phyloP scores from a whole-genome alignment of 2,888 invertebrate genomes.

The Osmoderma eremita region DNA sequence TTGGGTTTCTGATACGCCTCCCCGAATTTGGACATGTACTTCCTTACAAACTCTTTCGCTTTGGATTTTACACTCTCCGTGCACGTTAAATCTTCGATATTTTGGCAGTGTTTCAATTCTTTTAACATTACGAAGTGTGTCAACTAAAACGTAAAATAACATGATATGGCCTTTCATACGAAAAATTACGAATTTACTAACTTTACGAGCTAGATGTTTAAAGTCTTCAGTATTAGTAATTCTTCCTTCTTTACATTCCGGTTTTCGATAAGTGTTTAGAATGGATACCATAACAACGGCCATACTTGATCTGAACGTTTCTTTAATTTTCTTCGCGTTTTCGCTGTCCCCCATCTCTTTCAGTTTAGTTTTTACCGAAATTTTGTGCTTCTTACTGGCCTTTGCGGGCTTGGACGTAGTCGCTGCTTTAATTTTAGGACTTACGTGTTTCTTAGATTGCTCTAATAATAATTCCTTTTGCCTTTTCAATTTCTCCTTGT shows the following conservation, averaged over 20 bases:
- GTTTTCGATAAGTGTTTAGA: slow-evolving; percentile 87
- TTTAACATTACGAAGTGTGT: slow-evolving; percentile 96
- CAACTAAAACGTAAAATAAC: slow-evolving; percentile 70
- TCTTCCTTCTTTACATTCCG: slow-evolving; percentile 83
- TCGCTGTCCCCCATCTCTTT: slow-evolving; percentile 64
- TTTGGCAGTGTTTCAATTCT: slow-evolving; percentile 90
- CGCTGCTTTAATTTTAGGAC: slow-evolving; percentile 57
- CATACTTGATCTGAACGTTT: slow-evolving; percentile 83
- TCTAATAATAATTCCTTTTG: slow-evolving; percentile 69
- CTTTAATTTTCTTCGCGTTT: slow-evolving; percentile 79
- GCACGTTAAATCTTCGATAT: slow-evolving; percentile 85
- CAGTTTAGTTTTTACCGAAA: slow-evolving; percentile 56
- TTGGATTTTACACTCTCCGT: slow-evolving; percentile 94
- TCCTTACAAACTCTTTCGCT: slow-evolving; percentile 93
- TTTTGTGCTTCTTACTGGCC: slow-evolving; percentile 53
- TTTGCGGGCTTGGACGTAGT: slow-evolving; percentile 47
- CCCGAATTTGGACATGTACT: slow-evolving; percentile 96
- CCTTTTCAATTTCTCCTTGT: slow-evolving; percentile 80
- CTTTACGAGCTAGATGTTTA: slow-evolving; percentile 94
- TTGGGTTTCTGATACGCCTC: slow-evolving; percentile 51
- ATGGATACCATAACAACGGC: slow-evolving; percentile 86
- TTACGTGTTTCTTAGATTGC: slow-evolving; percentile 63
- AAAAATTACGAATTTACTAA: slow-evolving; percentile 55
- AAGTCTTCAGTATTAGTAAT: slow-evolving; percentile 93
- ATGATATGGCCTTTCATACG: no score